Percentiles rank a stretch among this genome's conserved stretches.
These are phyloP conservation scores for Lordiphosa andalusiaca DNA, from an alignment of 2,888 invertebrate genomes.

Conservation along the genomic window DNA sequence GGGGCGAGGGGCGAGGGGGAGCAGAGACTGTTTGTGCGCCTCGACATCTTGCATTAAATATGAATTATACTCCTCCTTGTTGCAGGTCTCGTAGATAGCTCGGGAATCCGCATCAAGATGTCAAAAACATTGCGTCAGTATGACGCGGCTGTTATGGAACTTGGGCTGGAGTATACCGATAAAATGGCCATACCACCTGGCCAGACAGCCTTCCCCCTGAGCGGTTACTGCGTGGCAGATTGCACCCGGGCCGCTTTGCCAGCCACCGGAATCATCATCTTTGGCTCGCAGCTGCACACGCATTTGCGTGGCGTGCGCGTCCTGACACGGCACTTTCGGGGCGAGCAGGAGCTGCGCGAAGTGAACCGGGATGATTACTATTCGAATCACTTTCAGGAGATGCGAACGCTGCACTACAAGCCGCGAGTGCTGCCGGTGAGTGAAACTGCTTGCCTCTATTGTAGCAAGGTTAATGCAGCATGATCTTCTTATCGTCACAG, in stretches of 20 bases:
- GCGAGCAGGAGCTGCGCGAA: slow-evolving; percentile 89
- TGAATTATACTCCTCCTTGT: slow-evolving; percentile 40
- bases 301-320: slow-evolving; percentile 94
- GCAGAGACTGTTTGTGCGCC: background rate
- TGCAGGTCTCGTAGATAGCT: slow-evolving; percentile 91
- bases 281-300: slow-evolving; percentile 98
- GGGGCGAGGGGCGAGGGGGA: no score
- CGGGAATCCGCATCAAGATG: slow-evolving; percentile 91
- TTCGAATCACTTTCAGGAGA: slow-evolving; percentile 99
- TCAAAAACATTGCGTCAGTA: slow-evolving; percentile 88
- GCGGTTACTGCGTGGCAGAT: slow-evolving; percentile 94
- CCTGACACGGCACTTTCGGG: slow-evolving; percentile 91
- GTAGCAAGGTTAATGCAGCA: no score
- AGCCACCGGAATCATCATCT: slow-evolving; percentile 91
- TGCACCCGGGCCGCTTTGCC: slow-evolving; percentile 95
- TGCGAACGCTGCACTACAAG: slow-evolving; percentile 89
- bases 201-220: slow-evolving; percentile 88
- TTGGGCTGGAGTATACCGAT: slow-evolving; percentile 97
- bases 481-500: slow-evolving; percentile 81
- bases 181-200: slow-evolving; percentile 98
- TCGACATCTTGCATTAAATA: slow-evolving; percentile 19
- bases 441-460: background rate
- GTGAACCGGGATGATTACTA: slow-evolving; percentile 97
- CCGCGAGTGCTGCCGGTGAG: slow-evolving; percentile 91
- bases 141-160: slow-evolving; percentile 97